Evolutionary conservation across 1,140 invertebrate species (phyloP), one percentile per base, ranked within the genome.

Genomic region (Sitobion miscanthi): DNA sequence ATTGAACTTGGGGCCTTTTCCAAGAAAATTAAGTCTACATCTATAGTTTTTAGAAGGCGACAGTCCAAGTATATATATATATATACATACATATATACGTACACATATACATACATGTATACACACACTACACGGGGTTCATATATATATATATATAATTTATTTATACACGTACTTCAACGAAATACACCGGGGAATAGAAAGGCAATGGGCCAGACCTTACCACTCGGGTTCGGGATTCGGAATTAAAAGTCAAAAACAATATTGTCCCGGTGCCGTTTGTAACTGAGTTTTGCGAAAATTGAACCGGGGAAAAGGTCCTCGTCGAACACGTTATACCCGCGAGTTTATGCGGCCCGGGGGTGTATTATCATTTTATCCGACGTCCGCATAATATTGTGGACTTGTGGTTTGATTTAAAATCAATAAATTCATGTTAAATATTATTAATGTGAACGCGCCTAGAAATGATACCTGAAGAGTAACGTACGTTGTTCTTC

Each of bases 201-300:
- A 42, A 90, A 21, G 49, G 52, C 52, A 90, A 90, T 57, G 52
- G 54, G 49, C 38, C 8, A 42, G 52, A 42, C 57, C 42, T 38
- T 42, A 57, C 89, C 25, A 35, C 21, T 62, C 35, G 38, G 52
- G 21, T 42, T 90, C 5, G 89, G 38, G 52, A 21, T 57, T 90
- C 5, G 35, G 52, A 90, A 57, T 90, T 90, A 90, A 90, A 90
- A 90, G 89, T 62, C 89, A 90, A 90, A 90, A 90, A 90, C 89
- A 90, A 90, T 90, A 90, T 90, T 62, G 88, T 90, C 86, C 86
- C 35, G n/a, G n/a, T 49, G 30, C 86, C 47, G 17, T 87, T 87
- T 87, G 86, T 49, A 87, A 52, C 86, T 21, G 45, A 87, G 45
- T 87, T 87, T 87, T 49, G 45, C 30, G 47, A 87, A 87, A 87